phyloP scores from a whole-genome alignment of 2,797 vertebrate species.

The Steatocranus sp. region DNA sequence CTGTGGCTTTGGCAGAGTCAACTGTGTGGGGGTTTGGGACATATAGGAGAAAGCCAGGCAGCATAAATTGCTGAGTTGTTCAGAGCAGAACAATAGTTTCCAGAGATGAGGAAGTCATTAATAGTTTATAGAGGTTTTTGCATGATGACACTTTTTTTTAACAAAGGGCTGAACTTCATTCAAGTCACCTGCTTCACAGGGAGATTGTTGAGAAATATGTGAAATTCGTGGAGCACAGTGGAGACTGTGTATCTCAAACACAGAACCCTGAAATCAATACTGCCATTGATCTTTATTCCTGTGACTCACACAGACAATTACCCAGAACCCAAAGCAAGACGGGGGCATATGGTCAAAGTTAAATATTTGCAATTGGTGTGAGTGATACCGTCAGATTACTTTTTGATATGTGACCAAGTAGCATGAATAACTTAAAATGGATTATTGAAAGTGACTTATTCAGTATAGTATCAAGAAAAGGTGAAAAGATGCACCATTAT shows the following conservation, averaged over 20 bases:
- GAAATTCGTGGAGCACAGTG: background rate
- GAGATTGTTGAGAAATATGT: background rate
- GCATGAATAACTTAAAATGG: background rate
- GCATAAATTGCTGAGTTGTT: constrained; percentile 40
- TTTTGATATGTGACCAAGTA: background rate
- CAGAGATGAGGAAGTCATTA: constrained; percentile 22
- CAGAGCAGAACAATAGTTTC: constrained; percentile 25
- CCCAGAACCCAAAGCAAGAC: background rate
- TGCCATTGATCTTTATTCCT: background rate
- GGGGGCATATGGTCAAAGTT: background rate
- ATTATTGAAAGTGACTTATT: background rate
- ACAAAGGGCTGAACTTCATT: constrained; percentile 1
- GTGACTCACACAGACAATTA: background rate
- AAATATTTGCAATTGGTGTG: background rate
- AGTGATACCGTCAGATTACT: background rate
- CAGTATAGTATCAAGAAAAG: background rate
- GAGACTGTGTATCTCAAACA: background rate
- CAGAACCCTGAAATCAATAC: constrained; percentile 3
- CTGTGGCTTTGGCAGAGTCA: constrained; percentile 45
- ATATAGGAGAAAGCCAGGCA: constrained; percentile 23
- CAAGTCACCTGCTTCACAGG: background rate
- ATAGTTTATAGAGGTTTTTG: constrained; percentile 6
- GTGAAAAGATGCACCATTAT: background rate
- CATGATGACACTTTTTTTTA: constrained; percentile 9
- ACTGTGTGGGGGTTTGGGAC: constrained; percentile 24